Conservation (phyloP, 2,888 invertebrate genomes). For the Galeopsomyia nigrocyanea region DNA sequence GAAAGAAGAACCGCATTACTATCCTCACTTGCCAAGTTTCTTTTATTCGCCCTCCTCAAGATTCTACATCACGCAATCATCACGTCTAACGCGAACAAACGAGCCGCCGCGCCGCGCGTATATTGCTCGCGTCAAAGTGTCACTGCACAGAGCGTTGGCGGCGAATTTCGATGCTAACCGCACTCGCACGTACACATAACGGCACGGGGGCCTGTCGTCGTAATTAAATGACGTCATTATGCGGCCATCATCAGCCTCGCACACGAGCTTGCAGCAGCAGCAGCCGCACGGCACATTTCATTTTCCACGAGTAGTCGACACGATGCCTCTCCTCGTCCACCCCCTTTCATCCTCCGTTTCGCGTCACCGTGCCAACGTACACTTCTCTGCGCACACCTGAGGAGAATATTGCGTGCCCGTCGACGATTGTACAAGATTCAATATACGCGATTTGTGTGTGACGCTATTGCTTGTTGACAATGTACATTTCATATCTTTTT, state of each 20-base stretch:
- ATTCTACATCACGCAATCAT: not conserved
- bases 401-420: too few relatives aligned
- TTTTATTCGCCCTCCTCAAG: too few relatives aligned
- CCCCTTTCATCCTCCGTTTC: too few relatives aligned
- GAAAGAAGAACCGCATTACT: too few relatives aligned
- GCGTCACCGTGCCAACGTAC: too few relatives aligned
- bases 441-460: too few relatives aligned
- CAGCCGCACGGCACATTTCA: not conserved
- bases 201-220: slow-evolving; percentile 1
- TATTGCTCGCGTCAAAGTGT: slow-evolving; percentile 43
- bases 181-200: not conserved
- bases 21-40: too few relatives aligned
- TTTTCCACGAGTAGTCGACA: not conserved
- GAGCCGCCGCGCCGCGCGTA: not conserved
- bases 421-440: too few relatives aligned
- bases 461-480: too few relatives aligned
- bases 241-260: slow-evolving; percentile 29
- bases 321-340: too few relatives aligned
- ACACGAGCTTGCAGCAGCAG: not conserved
- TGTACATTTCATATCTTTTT: too few relatives aligned
- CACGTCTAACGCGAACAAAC: not conserved
- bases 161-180: slow-evolving; percentile 34
- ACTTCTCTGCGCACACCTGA: too few relatives aligned
- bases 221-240: slow-evolving; percentile 41
- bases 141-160: slow-evolving; percentile 1